Evolutionary conservation across 2,888 invertebrate genomes (phyloP), one percentile per base, ranked within the genome.

Genomic region (Magallana nippona): DNA sequence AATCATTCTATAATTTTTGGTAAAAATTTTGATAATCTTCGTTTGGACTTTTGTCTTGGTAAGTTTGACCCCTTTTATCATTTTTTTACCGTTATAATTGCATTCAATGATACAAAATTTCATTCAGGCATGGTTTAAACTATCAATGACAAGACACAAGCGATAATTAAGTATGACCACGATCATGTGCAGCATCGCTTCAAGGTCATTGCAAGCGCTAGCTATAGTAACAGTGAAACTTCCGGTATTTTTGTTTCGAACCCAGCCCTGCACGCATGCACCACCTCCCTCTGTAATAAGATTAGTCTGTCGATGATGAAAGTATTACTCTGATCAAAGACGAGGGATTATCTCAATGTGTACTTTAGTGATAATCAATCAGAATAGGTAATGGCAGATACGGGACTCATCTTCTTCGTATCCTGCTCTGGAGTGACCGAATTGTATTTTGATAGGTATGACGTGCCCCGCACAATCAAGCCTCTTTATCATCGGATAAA

Each of bases 291-390:
- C 3, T 32, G 71, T 15, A 22, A 71, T 8, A 22, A 71, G 22
- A 71, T 27, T 71, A 22, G 71, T 71, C 27, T 71, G 13, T 15
- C 22, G 27, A 27, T 32, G 71, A 13, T 71, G 22, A 71, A 32
- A 1, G 71, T 32, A 60, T 60, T n/a, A n/a, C n/a, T 60, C 60
- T 17, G 22, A 71, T 71, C 71, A 71, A 71, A 71, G 71, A 71
- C 10, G 11, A n/a, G 3, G 71, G 71, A 71, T 71, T 71, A 71
- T 71, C 71, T 13, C 10, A 11, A 22, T 71, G 11, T 71, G 71
- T 71, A 71, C 71, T 71, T 71, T 71, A 27, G 19, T 71, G 13
- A 32, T 22, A 15, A 71, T 71, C 71, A 71, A 71, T 71, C 71
- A 71, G 71, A 71, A 71, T 71, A 71, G 2, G 32, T 11, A 27